Evolutionary conservation across 2,888 invertebrate species (phyloP), one percentile per base, ranked within the genome.

Genomic region (Incurvaria masculella): DNA sequence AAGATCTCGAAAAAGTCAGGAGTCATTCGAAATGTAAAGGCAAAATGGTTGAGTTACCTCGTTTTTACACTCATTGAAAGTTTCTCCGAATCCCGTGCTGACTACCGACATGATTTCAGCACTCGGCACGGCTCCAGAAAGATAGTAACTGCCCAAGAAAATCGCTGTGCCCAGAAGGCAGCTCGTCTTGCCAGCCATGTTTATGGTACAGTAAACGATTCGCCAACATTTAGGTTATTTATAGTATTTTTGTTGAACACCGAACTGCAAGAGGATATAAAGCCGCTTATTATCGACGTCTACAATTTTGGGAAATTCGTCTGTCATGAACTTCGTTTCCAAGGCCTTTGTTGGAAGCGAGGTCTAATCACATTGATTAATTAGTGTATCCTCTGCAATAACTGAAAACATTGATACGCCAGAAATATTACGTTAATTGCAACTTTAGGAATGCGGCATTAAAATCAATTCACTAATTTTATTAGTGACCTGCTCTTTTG

Each of bases 21-120:
- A n/a, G 10, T 27, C 27, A 27, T 11, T 27, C 14, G 10, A 8
- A 14, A 27, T 27, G 27, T 27, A 27, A 11, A n/a, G n/a, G n/a
- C n/a, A n/a, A n/a, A n/a, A n/a, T n/a, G n/a, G n/a, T n/a, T n/a
- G 4, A 20, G 14, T 62, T 57, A 75, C 75, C 65, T 75, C 75
- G 2, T 70, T 67, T 10, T 74, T 61, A 49, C 75, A 75, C 50
- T 75, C 72, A 8, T 72, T 68, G 26, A 75, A 58, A 0, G 72
- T 61, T 46, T 71, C 72, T 3, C 75, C 75, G 23, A 74, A 75
- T 53, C 75, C 72, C 0, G 73, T 75, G 0, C 72, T 69, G n/a
- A 75, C 76, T 39, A 76, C 76, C 52, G 74, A 73, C 78, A 78
- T 72, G 43, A 72, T 70, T 57, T 74, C 78, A 0, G 75, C 73